Evolutionary conservation across 1,140 invertebrate genomes (phyloP).

Genomic region (Marisa cornuarietis): DNA sequence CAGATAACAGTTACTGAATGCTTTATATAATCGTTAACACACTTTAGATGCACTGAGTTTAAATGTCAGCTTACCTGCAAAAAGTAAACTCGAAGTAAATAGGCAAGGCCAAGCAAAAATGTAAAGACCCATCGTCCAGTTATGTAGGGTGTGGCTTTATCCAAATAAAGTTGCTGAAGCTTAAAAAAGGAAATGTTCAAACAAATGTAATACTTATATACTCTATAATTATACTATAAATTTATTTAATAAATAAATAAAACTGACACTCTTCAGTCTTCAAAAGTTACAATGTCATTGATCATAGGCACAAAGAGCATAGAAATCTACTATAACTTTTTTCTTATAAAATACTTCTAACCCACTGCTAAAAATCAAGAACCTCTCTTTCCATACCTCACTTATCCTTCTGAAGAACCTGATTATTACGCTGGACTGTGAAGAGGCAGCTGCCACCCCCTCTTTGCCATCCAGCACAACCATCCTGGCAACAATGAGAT

Average conservation of each 20-base stretch:
- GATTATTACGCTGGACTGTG: conserved; percentile 10
- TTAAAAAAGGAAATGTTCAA: conserved; percentile 30
- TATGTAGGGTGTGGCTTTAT: conserved; percentile 51
- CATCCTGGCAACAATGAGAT: background rate
- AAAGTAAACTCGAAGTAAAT: conserved; percentile 52
- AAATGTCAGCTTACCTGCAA: conserved; percentile 45
- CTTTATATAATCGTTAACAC: background rate
- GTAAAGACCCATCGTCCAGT: conserved; percentile 46
- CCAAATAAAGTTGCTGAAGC: conserved; percentile 53
- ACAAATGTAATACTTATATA: background rate
- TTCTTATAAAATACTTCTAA: background rate
- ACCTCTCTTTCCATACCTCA: conserved; percentile 22
- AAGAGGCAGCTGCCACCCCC: conserved; percentile 10
- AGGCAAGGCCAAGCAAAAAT: conserved; percentile 33
- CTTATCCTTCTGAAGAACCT: conserved; percentile 20
- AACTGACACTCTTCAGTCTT: too few relatives aligned
- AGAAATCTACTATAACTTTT: background rate
- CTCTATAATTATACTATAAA: background rate
- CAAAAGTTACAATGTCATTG: background rate
- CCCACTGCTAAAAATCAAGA: background rate
- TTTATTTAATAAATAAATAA: too few relatives aligned
- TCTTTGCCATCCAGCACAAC: conserved; percentile 20
- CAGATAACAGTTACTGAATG: too few relatives aligned
- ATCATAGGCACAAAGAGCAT: background rate
- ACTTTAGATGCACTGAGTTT: background rate